phyloP scores from a whole-genome alignment of 1,140 invertebrate species.

The Drosophila ananassae region DNA sequence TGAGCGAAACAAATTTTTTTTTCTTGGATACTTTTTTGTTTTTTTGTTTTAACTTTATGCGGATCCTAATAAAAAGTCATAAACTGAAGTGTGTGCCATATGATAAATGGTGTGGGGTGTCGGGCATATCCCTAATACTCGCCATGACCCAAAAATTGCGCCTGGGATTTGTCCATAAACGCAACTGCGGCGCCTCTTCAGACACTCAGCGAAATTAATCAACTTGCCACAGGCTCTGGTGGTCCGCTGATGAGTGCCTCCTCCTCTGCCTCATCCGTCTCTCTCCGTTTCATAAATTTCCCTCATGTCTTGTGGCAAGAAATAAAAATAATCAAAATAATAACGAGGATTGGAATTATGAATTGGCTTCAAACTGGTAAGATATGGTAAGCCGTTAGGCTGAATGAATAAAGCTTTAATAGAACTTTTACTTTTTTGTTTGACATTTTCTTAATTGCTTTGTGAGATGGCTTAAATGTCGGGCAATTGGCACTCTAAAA shows the following conservation, averaged over 20 bases:
- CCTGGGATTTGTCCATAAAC: conserved; percentile 55
- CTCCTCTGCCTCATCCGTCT: not conserved
- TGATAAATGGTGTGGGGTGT: conserved; percentile 34
- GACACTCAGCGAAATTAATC: conserved; percentile 53
- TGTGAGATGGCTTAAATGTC: no score
- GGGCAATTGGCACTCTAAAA: no score
- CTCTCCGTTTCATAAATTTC: not conserved
- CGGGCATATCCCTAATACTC: conserved; percentile 9
- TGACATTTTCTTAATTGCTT: not conserved
- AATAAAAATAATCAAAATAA: conserved; percentile 2
- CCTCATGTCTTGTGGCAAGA: not conserved
- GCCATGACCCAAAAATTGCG: conserved; percentile 35
- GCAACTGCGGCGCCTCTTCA: conserved; percentile 14
- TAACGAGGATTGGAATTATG: conserved; percentile 30
- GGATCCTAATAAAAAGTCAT: conserved; percentile 47
- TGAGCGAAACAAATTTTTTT: conserved; percentile 1
- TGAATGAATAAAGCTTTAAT: not conserved
- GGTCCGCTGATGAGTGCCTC: conserved; percentile 15
- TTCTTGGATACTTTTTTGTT: conserved; percentile 4
- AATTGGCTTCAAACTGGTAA: conserved; percentile 8
- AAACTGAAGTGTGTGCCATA: conserved; percentile 42
- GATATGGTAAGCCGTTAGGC: not conserved
- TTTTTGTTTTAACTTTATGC: conserved; percentile 32
- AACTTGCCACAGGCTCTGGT: conserved; percentile 20
- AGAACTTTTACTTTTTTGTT: not conserved